Conservation (phyloP, 2,797 vertebrate genomes). For the Oophaga sylvatica region DNA sequence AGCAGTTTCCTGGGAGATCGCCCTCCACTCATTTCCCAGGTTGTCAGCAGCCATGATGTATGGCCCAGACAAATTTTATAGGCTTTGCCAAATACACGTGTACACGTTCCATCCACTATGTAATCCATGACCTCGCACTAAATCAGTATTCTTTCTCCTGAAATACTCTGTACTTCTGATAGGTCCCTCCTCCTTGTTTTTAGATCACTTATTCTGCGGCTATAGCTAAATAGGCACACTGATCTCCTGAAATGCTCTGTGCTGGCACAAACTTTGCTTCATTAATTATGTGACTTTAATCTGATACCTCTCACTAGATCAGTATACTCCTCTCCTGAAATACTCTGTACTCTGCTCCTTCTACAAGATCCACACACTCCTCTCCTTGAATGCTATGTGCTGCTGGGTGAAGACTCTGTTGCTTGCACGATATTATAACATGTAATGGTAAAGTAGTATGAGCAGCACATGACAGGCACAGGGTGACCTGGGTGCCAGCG, state of each 20-base stretch:
- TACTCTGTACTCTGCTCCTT: background rate
- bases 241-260: too few species aligned
- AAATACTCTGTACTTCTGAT: background rate
- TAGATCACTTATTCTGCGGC: too few species aligned
- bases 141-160: background rate
- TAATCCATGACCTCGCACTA: background rate
- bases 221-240: too few species aligned
- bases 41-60: slow-evolving; percentile 19
- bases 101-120: background rate
- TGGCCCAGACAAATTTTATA: background rate
- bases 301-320: background rate
- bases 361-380: too few species aligned
- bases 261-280: background rate
- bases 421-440: background rate
- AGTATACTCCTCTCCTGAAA: background rate
- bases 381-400: too few species aligned
- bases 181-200: too few species aligned
- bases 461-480: background rate
- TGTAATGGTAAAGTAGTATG: background rate
- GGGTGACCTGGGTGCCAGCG: background rate
- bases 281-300: background rate
- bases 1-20: slow-evolving; percentile 28
- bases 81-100: background rate
- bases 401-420: background rate
- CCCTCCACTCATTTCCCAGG: slow-evolving; percentile 31